Conservation (phyloP, 2,888 invertebrate species). For the Diarsia brunnea region DNA sequence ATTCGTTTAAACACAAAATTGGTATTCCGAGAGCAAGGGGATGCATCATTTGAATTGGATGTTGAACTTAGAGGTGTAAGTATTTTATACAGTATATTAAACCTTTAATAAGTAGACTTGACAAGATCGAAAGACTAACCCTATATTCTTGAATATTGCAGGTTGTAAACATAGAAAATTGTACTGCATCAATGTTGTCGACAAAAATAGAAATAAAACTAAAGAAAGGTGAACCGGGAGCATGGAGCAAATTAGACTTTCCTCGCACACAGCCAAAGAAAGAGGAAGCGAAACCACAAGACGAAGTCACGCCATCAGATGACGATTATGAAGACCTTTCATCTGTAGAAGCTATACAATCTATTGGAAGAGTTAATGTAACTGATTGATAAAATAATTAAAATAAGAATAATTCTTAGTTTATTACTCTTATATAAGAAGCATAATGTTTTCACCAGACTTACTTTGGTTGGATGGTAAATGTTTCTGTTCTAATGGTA, state of each 20-base stretch:
- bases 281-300: conserved; percentile 68
- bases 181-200: conserved; percentile 94
- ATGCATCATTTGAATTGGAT: conserved; percentile 93
- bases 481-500: conserved; percentile 40
- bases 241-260: conserved; percentile 95
- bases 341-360: conserved; percentile 91
- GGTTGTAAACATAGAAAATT: conserved; percentile 94
- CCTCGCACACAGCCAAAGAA: conserved; percentile 83
- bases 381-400: conserved; percentile 68
- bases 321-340: conserved; percentile 94
- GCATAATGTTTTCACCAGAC: conserved; percentile 4
- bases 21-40: conserved; percentile 94
- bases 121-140: neutral
- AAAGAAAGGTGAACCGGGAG: conserved; percentile 95
- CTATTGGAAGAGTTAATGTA: conserved; percentile 86
- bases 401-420: conserved; percentile 22
- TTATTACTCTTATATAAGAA: conserved; percentile 39
- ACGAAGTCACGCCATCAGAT: conserved; percentile 70
- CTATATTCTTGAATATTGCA: conserved; percentile 80
- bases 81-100: conserved; percentile 7
- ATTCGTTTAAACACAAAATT: conserved; percentile 94
- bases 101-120: neutral
- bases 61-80: conserved; percentile 95
- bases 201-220: conserved; percentile 98
- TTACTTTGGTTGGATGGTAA: neutral